Evolutionary conservation across 2,113 vertebrate species (phyloP), one percentile per base, ranked within the genome.

Genomic region (Pygoscelis adeliae): DNA sequence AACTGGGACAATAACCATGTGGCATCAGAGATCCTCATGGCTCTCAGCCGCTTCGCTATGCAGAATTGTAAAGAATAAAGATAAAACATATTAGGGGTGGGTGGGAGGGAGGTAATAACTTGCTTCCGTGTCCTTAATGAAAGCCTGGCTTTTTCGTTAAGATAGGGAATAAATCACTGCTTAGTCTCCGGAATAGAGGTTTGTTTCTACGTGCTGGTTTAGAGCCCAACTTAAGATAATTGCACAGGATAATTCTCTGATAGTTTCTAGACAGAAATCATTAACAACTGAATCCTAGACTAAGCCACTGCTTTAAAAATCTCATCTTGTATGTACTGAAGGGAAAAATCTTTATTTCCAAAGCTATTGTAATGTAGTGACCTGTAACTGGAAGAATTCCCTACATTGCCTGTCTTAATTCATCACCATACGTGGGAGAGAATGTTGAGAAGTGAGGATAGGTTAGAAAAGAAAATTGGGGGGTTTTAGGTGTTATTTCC

Each of bases 381-480:
- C 91, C 94, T 97, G 92, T 90, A 97, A 96, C 96, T 46, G 83
- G 40, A 93, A 96, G 84, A 93, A 94, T 91, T 96, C 91, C 70
- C 84, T 90, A 71, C 62, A 36, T 87, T 97, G 89, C 87, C 91
- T 86, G 22, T 96, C 61, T 91, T 96, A 96, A 97, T 97, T 96
- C 93, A 96, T 97, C 96, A 96, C 66, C 27, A 8, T 40, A 95
- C 6, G 81, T 95, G 93, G 95, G 86, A 95, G 94, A 96, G 90
- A 92, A 96, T 93, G 72, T 32, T 67, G 87, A 92, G 89, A 97
- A 91, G 83, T 78, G 61, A 72, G 63, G 78, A 74, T 90, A 92
- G 89, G 83, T 97, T 94, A 93, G 71, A 89, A 97, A 94, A 96
- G 91, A 90, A 96, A 96, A 95, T 83, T 96, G 80, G 70, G 11